phyloP scores from a whole-genome alignment of 2,113 vertebrate genomes.

The Gallinago paraguaiae region DNA sequence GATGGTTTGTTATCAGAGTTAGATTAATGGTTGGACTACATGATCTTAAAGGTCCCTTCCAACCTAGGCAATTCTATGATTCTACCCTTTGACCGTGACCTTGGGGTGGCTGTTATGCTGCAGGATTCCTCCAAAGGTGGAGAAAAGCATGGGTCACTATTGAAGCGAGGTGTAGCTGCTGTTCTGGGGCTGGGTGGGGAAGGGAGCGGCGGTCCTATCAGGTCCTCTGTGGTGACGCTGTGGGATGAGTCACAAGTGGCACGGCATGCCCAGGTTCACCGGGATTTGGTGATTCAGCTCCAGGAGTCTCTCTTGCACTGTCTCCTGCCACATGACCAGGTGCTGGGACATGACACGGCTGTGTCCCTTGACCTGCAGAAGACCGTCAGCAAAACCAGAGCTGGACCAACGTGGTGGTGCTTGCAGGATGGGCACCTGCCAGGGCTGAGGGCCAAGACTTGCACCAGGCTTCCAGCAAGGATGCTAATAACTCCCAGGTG shows the following conservation, averaged over 20 bases:
- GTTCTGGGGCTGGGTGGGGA: background rate
- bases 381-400: background rate
- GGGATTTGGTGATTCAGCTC: background rate
- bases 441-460: background rate
- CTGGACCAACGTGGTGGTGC: background rate
- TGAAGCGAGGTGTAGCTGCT: background rate
- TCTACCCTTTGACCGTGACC: background rate
- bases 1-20: too few species aligned
- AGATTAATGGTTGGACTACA: too few species aligned
- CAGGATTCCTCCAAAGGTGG: background rate
- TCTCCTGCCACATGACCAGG: background rate
- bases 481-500: background rate
- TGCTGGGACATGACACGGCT: background rate
- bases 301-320: background rate
- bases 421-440: background rate
- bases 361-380: background rate
- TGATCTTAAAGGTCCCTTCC: too few species aligned
- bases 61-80: too few species aligned
- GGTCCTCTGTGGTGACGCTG: background rate
- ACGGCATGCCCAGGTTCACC: fast-evolving
- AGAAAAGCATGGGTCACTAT: background rate
- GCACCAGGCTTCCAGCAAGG: fast-evolving
- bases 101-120: background rate
- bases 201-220: background rate
- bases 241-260: background rate